Evolutionary conservation across 2,797 vertebrate species (phyloP).

Genomic region (Cynopterus sphinx): DNA sequence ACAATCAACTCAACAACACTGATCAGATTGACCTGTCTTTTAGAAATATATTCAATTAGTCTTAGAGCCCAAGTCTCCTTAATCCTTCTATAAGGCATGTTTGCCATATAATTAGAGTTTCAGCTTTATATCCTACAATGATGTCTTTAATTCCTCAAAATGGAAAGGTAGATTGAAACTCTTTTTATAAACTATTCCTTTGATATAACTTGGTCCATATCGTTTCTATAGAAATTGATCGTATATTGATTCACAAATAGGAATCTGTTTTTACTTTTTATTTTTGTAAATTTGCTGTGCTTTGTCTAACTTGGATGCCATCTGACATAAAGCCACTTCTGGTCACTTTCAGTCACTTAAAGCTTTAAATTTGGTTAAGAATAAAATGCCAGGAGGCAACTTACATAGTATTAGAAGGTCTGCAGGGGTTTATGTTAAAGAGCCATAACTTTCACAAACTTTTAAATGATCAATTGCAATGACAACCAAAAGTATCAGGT

Average conservation of each 20-base stretch:
- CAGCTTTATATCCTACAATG: neutral
- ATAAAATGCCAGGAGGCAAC: neutral
- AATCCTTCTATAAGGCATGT: neutral
- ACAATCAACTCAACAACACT: neutral
- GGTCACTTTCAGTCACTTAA: neutral
- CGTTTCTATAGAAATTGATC: neutral
- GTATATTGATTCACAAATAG: neutral
- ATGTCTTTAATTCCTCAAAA: neutral
- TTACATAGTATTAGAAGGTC: neutral
- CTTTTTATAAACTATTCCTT: neutral
- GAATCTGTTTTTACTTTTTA: neutral
- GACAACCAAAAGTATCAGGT: neutral
- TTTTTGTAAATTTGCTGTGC: neutral
- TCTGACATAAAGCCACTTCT: neutral
- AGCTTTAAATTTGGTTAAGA: neutral
- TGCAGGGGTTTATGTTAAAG: neutral
- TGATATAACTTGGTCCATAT: neutral
- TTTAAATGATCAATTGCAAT: neutral
- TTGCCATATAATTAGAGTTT: too few species aligned
- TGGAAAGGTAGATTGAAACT: neutral
- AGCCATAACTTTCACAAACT: neutral
- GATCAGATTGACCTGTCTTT: neutral
- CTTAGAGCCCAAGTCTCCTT: neutral
- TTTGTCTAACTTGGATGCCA: neutral
- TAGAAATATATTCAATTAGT: neutral